Evolutionary conservation across 2,888 invertebrate genomes (phyloP).

Genomic region (Metellina segmentata): DNA sequence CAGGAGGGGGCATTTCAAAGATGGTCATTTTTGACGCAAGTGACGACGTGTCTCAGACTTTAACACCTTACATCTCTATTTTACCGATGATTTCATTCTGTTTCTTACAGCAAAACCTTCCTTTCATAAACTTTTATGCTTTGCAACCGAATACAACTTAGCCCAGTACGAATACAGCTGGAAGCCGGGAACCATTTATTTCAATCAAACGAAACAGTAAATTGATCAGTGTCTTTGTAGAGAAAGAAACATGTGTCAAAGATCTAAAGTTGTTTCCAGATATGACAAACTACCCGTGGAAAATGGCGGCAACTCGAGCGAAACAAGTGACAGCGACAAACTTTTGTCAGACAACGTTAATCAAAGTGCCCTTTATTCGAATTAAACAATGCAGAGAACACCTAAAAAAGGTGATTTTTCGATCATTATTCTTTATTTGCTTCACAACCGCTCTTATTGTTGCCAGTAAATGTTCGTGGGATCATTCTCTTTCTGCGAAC

Average conservation of each 20-base stretch:
- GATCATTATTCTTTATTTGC: not conserved
- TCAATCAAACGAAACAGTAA: not conserved
- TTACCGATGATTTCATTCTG: not conserved
- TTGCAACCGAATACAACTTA: not conserved
- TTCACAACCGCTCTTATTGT: not conserved
- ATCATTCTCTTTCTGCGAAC: no score
- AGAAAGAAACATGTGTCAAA: conserved; percentile 1
- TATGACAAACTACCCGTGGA: not conserved
- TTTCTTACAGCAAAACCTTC: not conserved
- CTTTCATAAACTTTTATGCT: not conserved
- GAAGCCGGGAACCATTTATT: not conserved
- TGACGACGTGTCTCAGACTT: no score
- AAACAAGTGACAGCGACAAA: not conserved
- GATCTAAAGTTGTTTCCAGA: not conserved
- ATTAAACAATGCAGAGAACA: not conserved
- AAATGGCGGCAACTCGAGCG: not conserved
- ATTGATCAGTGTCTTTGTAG: not conserved
- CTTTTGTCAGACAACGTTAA: not conserved
- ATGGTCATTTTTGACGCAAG: no score
- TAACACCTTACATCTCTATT: no score
- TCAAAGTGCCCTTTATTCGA: not conserved
- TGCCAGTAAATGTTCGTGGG: no score
- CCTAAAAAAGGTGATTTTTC: not conserved
- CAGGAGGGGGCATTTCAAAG: no score
- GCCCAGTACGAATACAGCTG: not conserved